phyloP scores from a whole-genome alignment of 2,888 invertebrate genomes.

The Arctia plantaginis region DNA sequence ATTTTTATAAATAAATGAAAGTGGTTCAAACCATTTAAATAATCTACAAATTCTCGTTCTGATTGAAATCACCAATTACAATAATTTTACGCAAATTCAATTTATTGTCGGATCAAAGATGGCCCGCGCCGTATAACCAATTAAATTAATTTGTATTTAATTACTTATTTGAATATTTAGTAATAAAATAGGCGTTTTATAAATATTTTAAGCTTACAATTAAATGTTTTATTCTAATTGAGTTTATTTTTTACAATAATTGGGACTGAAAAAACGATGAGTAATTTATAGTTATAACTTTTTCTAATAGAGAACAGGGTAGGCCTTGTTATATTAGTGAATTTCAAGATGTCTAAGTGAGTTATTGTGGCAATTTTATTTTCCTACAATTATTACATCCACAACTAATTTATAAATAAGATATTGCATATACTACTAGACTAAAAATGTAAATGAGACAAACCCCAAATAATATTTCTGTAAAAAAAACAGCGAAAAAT shows the following conservation, averaged over 20 bases:
- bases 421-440: no score
- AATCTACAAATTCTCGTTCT: slow-evolving; percentile 36
- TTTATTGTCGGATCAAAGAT: slow-evolving; percentile 44
- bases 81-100: slow-evolving; percentile 49
- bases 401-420: background rate
- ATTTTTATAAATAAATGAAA: slow-evolving; percentile 26
- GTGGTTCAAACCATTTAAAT: slow-evolving; percentile 24
- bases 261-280: background rate
- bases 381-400: background rate
- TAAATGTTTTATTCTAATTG: slow-evolving; percentile 17
- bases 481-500: no score
- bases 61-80: slow-evolving; percentile 41
- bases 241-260: slow-evolving; percentile 10
- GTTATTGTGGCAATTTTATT: background rate
- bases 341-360: background rate
- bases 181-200: slow-evolving; percentile 18
- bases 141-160: slow-evolving; percentile 32
- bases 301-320: background rate
- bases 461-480: no score
- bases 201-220: slow-evolving; percentile 11
- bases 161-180: slow-evolving; percentile 16
- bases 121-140: slow-evolving; percentile 38
- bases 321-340: background rate
- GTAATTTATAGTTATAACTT: slow-evolving; percentile 8
- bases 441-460: no score